Percentiles rank a stretch among this genome's conserved stretches.
Conservation (phyloP, 2,113 vertebrate species). For the Galemys pyrenaicus region DNA sequence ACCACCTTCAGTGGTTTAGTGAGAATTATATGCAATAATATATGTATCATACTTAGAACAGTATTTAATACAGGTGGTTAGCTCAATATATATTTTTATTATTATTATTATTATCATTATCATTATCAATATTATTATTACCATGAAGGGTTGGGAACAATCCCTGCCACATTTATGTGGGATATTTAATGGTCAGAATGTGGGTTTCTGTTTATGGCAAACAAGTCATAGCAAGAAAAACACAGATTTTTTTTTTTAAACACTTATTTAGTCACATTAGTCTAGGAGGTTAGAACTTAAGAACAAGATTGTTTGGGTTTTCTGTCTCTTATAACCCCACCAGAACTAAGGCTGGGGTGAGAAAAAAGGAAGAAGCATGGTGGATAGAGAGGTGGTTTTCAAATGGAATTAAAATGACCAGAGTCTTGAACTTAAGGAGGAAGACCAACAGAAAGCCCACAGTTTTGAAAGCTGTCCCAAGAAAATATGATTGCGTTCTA, state of each 20-base stretch:
- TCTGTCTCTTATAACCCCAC: neutral
- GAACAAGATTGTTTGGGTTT: neutral
- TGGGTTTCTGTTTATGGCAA: neutral
- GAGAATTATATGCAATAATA: neutral
- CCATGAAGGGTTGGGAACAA: neutral
- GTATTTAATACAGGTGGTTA: neutral
- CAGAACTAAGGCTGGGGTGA: neutral
- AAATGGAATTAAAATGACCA: neutral
- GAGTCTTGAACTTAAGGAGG: neutral
- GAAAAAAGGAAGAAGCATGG: neutral
- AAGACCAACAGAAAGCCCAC: neutral
- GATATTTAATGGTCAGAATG: neutral
- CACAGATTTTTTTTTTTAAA: neutral
- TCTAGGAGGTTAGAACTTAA: neutral
- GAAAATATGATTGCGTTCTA: neutral
- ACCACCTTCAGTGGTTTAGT: neutral
- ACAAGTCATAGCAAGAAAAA: neutral
- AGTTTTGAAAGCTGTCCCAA: neutral
- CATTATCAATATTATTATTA: neutral
- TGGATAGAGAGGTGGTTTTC: neutral
- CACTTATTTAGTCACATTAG: neutral
- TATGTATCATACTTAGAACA: neutral
- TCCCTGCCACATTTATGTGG: neutral
- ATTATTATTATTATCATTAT: neutral
- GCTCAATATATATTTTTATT: neutral